Evolutionary conservation across 2,797 vertebrate genomes (phyloP), one percentile per base, ranked within the genome.

Genomic region (Psittacula echo): DNA sequence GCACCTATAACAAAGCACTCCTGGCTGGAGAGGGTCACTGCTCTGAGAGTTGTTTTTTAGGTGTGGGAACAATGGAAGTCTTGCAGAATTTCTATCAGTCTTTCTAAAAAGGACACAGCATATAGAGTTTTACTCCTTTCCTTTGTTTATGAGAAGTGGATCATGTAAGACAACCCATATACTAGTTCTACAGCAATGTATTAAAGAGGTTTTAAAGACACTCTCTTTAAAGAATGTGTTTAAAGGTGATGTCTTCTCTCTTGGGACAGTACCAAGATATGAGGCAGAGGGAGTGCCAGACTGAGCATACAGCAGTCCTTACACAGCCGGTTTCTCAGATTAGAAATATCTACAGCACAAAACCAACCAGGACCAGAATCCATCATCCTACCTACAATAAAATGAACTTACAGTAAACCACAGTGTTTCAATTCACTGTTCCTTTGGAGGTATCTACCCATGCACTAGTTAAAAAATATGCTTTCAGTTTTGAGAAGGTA

Each of bases 191-290:
- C 48, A 67, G 56, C 23, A 72, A 24, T 1, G 0, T 10, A 34
- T 15, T 7, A 12, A 27, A 81, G 18, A 8, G 3, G 5, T 37
- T 82, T 77, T 64, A 17, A 41, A 78, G n/a, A 11, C 5, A 4
- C 5, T 68, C 5, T 68, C 26, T 42, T 22, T 13, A 22, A 73
- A 34, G 1, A 14, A 20, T 9, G 11, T 9, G 2, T 19, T 65
- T 42, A 4, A 42, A 85, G 21, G 16, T 3, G 1, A 18, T 16
- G 44, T 45, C 39, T 19, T 32, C 44, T 13, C 1, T 0, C 15
- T 26, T 4, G 3, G 0, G 7, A 8, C 20, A 34, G 50, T 3
- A 23, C 12, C 0, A 13, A 50, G 13, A 14, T 10, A 21, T 1
- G 5, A 85, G 5, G n/a, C 47, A 27, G 87, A 14, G 89, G 93